Conservation (phyloP, 2,113 vertebrate genomes). For the Corvus cornix region DNA sequence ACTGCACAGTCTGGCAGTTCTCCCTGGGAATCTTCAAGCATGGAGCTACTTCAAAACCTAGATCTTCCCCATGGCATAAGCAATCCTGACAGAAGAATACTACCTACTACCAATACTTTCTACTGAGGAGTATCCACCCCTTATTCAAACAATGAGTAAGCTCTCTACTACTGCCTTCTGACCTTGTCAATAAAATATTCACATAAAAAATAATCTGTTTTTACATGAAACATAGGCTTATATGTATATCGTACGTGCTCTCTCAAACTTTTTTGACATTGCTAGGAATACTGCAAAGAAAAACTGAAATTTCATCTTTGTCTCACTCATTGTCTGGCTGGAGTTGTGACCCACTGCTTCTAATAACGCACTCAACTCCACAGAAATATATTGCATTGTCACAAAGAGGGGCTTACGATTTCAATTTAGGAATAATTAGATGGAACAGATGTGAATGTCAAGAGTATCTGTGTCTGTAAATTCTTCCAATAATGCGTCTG, state of each 20-base stretch:
- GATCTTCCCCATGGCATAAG: not conserved
- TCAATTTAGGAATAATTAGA: slow-evolving; percentile 35
- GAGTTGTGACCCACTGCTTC: slow-evolving; percentile 26
- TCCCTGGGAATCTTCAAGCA: not conserved
- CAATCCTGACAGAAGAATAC: not conserved
- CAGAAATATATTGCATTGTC: slow-evolving; percentile 37
- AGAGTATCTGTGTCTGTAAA: slow-evolving; percentile 38
- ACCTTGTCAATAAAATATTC: not conserved
- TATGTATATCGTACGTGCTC: not conserved
- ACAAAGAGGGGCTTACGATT: slow-evolving; percentile 54
- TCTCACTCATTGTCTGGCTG: not conserved
- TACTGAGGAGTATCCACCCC: not conserved
- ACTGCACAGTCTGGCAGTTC: not conserved
- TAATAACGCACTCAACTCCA: slow-evolving; percentile 37
- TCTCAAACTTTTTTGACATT: not conserved
- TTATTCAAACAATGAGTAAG: not conserved
- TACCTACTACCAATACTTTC: not conserved
- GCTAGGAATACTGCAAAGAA: not conserved
- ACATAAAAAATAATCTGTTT: not conserved
- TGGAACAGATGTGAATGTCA: slow-evolving; percentile 54
- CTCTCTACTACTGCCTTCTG: not conserved
- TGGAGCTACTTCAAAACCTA: not conserved
- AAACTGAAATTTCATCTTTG: slow-evolving; percentile 7
- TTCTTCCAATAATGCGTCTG: slow-evolving; percentile 46
- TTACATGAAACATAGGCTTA: not conserved